Evolutionary conservation across 1,140 invertebrate genomes (phyloP).

Genomic region (Branchinecta lindahli): DNA sequence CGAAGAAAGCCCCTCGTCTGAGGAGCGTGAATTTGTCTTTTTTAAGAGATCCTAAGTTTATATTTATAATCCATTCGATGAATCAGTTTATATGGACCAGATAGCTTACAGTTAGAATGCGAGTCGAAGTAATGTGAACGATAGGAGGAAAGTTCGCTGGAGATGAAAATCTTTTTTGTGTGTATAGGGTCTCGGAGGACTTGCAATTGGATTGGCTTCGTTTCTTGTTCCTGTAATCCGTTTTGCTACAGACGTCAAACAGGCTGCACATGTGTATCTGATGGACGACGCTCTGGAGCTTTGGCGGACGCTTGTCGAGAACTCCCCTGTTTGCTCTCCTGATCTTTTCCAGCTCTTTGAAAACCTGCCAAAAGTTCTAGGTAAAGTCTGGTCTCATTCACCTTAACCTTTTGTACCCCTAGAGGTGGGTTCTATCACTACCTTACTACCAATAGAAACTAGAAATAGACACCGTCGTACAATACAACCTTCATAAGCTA

Average conservation of each 20-base stretch:
- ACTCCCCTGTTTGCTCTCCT: conserved; percentile 42
- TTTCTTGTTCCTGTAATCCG: conserved; percentile 56
- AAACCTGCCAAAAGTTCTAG: conserved; percentile 59
- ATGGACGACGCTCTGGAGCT: conserved; percentile 81
- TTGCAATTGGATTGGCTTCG: conserved; percentile 35
- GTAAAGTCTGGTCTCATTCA: conserved; percentile 32
- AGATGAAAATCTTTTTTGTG: background rate
- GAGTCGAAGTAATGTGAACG: too few relatives aligned
- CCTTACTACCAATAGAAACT: background rate
- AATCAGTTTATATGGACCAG: too few relatives aligned
- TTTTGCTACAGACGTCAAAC: conserved; percentile 58
- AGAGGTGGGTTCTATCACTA: background rate
- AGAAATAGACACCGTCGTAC: too few relatives aligned
- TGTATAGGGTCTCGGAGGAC: background rate
- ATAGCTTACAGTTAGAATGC: too few relatives aligned
- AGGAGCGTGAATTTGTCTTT: too few relatives aligned
- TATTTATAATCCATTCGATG: too few relatives aligned
- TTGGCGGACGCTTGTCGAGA: conserved; percentile 68
- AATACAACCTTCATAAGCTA: too few relatives aligned
- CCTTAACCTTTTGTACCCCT: background rate
- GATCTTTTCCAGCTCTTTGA: conserved; percentile 53
- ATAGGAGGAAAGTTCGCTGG: too few relatives aligned
- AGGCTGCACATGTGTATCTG: conserved; percentile 69
- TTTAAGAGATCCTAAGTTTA: too few relatives aligned
- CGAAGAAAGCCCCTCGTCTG: too few relatives aligned